These are phyloP conservation scores for Tipula unca DNA, from an alignment of 2,888 invertebrate species.

Conservation along the genomic window DNA sequence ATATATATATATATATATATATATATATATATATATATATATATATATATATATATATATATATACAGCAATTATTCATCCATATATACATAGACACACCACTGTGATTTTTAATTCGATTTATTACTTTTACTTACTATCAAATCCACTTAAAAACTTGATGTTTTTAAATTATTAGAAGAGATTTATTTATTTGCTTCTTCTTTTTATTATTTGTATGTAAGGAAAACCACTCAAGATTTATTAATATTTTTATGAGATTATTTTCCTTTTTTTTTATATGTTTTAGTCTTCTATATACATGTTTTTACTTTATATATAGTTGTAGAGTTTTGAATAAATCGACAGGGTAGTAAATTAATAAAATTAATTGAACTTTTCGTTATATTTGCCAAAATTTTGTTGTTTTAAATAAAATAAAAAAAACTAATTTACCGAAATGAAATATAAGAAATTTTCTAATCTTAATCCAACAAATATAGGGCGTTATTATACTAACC, in stretches of 20 bases:
- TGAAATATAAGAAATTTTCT: neutral
- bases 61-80: neutral
- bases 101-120: neutral
- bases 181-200: neutral
- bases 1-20: no score
- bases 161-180: neutral
- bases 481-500: neutral
- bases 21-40: no score
- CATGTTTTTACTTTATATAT: neutral
- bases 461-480: neutral
- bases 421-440: neutral
- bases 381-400: neutral
- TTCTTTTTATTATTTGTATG: neutral
- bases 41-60: no score
- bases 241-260: slow-evolving; percentile 18
- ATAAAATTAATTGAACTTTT: neutral
- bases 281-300: neutral
- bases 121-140: neutral
- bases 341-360: neutral
- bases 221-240: slow-evolving; percentile 18
- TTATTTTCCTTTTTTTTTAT: neutral
- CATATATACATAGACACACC: neutral
- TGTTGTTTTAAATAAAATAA: no score
- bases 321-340: neutral
- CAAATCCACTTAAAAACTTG: neutral